Evolutionary conservation across 2,113 vertebrate genomes (phyloP), one percentile per base, ranked within the genome.

Genomic region (Paracanthobrama guichenoti): DNA sequence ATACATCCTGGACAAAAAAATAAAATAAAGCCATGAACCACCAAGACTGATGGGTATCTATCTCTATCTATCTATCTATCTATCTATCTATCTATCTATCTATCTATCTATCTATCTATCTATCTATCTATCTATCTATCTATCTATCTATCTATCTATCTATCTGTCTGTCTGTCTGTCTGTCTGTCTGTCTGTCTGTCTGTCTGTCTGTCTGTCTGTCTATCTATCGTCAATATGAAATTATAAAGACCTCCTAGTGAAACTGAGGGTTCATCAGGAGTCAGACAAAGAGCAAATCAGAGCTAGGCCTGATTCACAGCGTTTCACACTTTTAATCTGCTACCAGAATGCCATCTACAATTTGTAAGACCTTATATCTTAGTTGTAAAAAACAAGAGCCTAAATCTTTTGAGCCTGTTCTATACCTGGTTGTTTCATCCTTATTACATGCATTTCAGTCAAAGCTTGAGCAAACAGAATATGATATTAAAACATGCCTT

Each of bases 401-500:
- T 3, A 28, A 9, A 4, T 74, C 6, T 50, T 74, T 20, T 50
- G 16, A 55, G 18, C 18, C 53, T 55, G 18, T 55, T 20, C 53
- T 53, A 10, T 28, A 48, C 48, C 53, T 16, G 10, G 26, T 55
- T 1, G 20, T 76, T 55, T 35, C n/a, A 39, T 60, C 31, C 20
- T 59, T 59, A 53, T 31, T 75, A 9, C 13, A 22, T 53, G 12
- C 3, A 42, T 42, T 42, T 24, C 35, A 42, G 31, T 24, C 18
- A 44, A 77, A 60, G 12, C 75, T 22, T 2, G 0, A 78, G 9
- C 55, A 44, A 42, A 78, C 31, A 60, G 35, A 78, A 59, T n/a
- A 42, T 59, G 22, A 78, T 78, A 78, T 60, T 78, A 78, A 78
- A 78, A 60, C 20, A 78, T 5, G 55, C 31, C 67, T 59, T 50